Evolutionary conservation across 2,888 invertebrate species (phyloP).

Genomic region (Abscondita cerata): DNA sequence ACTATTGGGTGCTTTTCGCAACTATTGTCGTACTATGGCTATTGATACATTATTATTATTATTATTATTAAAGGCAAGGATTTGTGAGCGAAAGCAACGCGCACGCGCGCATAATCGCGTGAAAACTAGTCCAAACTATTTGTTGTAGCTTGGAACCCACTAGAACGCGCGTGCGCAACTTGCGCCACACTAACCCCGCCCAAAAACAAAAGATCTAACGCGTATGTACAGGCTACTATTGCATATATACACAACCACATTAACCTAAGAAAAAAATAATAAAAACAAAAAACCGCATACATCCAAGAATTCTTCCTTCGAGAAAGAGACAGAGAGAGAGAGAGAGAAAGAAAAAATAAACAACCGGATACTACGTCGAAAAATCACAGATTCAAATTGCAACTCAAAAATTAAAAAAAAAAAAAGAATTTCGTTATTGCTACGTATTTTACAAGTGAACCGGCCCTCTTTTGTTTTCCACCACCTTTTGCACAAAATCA

Average conservation of each 20-base stretch:
- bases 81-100: background rate
- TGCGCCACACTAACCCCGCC: background rate
- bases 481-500: background rate
- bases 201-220: background rate
- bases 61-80: constrained; percentile 14
- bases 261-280: constrained; percentile 1
- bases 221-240: constrained; percentile 33
- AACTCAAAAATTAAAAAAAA: constrained; percentile 43
- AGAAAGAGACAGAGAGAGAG: too few relatives aligned
- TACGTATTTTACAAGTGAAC: constrained; percentile 49
- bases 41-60: constrained; percentile 48
- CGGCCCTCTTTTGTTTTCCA: constrained; percentile 41
- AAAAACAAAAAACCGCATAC: constrained; percentile 11
- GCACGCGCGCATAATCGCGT: too few relatives aligned
- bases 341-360: constrained; percentile 33
- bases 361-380: constrained; percentile 29
- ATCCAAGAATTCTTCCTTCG: constrained; percentile 29
- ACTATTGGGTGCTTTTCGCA: constrained; percentile 39
- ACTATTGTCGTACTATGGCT: constrained; percentile 49
- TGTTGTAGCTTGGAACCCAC: too few relatives aligned
- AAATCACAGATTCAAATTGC: constrained; percentile 44
- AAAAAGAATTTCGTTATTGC: constrained; percentile 50
- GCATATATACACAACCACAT: constrained; percentile 28
- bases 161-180: too few relatives aligned
- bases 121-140: too few relatives aligned